Evolutionary conservation across 2,113 vertebrate species (phyloP), one percentile per base, ranked within the genome.

Genomic region (Raphicerus campestris): DNA sequence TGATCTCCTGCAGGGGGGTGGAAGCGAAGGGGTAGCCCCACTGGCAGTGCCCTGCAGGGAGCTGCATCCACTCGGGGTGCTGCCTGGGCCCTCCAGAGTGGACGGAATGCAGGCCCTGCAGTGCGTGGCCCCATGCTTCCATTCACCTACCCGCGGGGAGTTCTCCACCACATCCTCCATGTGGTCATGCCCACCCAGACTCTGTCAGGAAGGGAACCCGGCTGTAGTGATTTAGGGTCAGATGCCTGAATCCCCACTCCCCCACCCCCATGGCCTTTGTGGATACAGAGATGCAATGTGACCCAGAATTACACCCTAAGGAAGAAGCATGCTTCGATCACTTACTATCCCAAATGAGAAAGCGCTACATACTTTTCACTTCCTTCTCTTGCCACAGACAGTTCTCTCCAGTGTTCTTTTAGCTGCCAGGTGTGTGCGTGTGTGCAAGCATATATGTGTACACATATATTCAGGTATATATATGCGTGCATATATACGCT

Each of bases 101-200:
- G 94, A 94, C 78, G 75, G 91, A 78, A 91, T 81, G 60, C 86
- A 73, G 87, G 98, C 99, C 99, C 99, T 99, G 99, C 99, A 98
- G 99, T 98, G 35, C 99, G 99, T 92, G 99, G 99, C 98, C 99
- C 99, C 98, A 99, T 99, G 98, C 99, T 99, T 96, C 98, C 99
- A 14, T 5, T 55, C 56, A 17, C 97, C 99, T 99, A 98, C 99
- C 99, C 26, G 96, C 98, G 93, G 99, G 98, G 0, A 99, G 98
- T 28, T 99, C 93, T 98, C 99, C 0, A 97, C 49, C 39, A 99
- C 98, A 15, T 98, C 98, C 85, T 99, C 99, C 97, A 99, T 99
- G 96, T 98, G 2, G 28, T 58, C 22, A 20, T 60, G 78, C 87
- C 58, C 63, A 93, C 89, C 94, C 80, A 6, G 61, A 51, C 42